phyloP scores from a whole-genome alignment of 2,113 vertebrate genomes.

The Hylia prasina region DNA sequence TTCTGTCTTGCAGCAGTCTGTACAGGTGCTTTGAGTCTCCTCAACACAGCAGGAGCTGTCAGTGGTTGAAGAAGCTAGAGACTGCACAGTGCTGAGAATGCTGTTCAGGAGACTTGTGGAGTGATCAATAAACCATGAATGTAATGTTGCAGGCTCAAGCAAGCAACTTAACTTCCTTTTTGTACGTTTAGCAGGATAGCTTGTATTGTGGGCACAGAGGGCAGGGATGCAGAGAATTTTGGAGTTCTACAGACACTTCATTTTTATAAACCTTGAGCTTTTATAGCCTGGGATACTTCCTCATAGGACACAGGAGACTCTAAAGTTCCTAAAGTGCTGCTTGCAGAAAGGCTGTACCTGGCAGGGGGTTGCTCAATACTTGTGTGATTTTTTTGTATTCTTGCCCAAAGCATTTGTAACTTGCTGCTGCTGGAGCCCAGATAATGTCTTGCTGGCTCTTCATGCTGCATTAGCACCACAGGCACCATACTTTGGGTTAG shows the following conservation, averaged over 20 bases:
- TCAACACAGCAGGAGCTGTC: not conserved
- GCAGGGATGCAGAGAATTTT: not conserved
- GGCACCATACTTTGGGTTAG: not conserved
- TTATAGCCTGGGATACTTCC: not conserved
- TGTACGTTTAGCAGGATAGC: not conserved
- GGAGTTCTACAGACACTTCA: not conserved
- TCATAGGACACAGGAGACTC: not conserved
- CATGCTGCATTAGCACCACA: not conserved
- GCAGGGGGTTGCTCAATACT: not conserved
- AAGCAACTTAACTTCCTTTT: not conserved
- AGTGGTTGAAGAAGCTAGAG: not conserved
- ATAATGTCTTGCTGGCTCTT: not conserved
- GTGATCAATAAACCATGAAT: not conserved
- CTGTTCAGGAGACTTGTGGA: not conserved
- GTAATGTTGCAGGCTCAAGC: not conserved
- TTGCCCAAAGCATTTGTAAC: not conserved
- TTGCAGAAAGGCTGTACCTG: not conserved
- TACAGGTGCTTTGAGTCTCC: not conserved
- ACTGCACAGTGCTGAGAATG: not conserved
- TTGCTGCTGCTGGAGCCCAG: not conserved
- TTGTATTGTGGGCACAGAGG: not conserved
- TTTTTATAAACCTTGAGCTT: not conserved
- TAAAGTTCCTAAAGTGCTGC: not conserved
- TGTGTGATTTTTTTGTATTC: not conserved
- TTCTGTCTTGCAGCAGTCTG: not conserved